A percentile compares a stretch with the other conserved stretches of the same genome.
Conservation (phyloP, 2,888 invertebrate genomes). For the Andrena marginata region DNA sequence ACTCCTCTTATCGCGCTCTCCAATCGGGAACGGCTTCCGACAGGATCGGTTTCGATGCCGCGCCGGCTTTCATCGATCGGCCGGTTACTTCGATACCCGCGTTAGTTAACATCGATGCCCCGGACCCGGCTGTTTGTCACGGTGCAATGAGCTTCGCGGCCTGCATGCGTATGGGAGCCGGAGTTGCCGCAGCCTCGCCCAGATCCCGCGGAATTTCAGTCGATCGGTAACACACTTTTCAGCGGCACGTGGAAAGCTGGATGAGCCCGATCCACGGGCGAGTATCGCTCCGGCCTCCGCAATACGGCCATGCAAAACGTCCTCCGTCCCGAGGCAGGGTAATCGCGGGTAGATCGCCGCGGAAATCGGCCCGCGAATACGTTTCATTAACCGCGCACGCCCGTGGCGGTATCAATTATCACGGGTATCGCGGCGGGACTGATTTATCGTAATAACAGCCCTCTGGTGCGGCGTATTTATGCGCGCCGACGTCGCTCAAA, state of each 20-base stretch:
- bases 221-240: conserved; percentile 45
- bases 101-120: conserved; percentile 51
- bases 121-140: conserved; percentile 48
- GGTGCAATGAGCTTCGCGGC: conserved; percentile 62
- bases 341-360: conserved; percentile 24
- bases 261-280: not conserved
- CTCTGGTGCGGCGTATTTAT: conserved; percentile 27
- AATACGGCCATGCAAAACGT: not conserved
- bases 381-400: conserved; percentile 37
- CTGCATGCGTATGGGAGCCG: conserved; percentile 39
- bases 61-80: conserved; percentile 28
- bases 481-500: conserved; percentile 17
- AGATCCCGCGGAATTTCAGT: conserved; percentile 59
- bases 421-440: conserved; percentile 26
- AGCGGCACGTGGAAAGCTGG: not conserved
- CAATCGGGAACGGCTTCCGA: conserved; percentile 33
- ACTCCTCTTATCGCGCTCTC: conserved; percentile 15
- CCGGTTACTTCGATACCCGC: not conserved
- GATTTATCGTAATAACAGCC: conserved; percentile 57
- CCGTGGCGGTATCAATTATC: conserved; percentile 53
- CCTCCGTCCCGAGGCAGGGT: not conserved
- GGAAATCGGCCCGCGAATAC: conserved; percentile 14
- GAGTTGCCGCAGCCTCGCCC: conserved; percentile 54
- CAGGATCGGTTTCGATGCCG: not conserved
- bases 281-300: not conserved